Base-by-base conservation (phyloP, 2,113 vertebrate genomes). In the Bolborhynchus lineola region DNA sequence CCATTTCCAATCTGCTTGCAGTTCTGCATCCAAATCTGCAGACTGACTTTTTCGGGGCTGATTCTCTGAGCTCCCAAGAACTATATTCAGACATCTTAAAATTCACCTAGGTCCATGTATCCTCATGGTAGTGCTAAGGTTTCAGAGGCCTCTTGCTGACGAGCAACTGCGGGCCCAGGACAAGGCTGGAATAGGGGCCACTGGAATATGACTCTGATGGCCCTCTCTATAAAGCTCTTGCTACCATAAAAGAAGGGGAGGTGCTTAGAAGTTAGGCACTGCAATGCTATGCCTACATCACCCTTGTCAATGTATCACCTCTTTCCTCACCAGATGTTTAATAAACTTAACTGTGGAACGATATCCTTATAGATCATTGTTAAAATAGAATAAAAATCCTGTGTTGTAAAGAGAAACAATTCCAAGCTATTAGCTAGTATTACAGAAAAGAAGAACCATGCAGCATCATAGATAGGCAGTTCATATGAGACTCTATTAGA, bases 331-430 rank as follows among this genome's bases (percentile, higher is more conserved):
- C 59, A 88, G 41, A 52, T 70, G 28, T 41, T 49, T 62, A 79
- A 79, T 82, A 52, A 90, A 91, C 64, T 50, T 67, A 52, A 55
- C 71, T 67, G 67, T 65, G 63, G 75, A 80, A 82, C 46, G 9
- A 62, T 68, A 47, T 21, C 60, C 57, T 80, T 39, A 33, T 60
- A 50, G 35, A 78, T 74, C n/a, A 64, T n/a, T 76, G 70, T 94
- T 82, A 70, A 91, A 94, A 47, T 60, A 60, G 89, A 84, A 92
- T 49, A 2, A 78, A 84, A 76, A 49, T 53, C 31, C 76, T 11
- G 15, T 70, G 35, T 63, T 52, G 14, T 75, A 31, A 87, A 88
- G 37, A 83, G 49, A 39, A 80, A 88, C 89, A 76, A 74, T 63
- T 29, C 65, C 3, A 9, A 74, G 64, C 16, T 80, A 4, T 63